Base-by-base conservation (phyloP, 1,140 invertebrate species). In the Conus betulinus region DNA sequence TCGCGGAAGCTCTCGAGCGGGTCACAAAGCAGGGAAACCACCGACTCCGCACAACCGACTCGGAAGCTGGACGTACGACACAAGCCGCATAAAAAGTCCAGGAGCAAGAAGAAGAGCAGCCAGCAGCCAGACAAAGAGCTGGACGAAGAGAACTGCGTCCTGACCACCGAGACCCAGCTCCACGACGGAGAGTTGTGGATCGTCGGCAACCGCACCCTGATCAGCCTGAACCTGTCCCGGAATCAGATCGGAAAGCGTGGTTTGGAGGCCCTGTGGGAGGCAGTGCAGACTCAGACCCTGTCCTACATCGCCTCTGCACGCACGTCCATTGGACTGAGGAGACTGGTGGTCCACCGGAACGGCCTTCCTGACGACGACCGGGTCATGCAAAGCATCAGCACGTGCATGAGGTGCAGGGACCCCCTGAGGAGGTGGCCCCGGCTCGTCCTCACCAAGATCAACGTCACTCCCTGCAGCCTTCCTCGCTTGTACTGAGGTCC, bases 231-330 rank as follows among this genome's bases (percentile, higher is more conserved):
- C 67, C 87, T 95, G n/a, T 91, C 91, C n/a, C 92, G 92, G 55
- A 95, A 95, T 90, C 67, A 92, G 13, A 92, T 95, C 79, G 91
- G 91, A 39, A 93, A 94, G 88, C 88, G 89, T 74, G 94, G 94
- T 23, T 93, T 92, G 15, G 51, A 89, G 51, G 91, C 91, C 87
- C 84, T 95, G 17, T 90, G 92, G 23, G 92, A 93, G 89, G 94
- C 82, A 0, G 23, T 84, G 23, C 23, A 84, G 55, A 1, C n/a
- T 23, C 82, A 84, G 57, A 27, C 20, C 17, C 5, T 17, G 55
- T 20, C 10, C 6, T 0, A 25, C 57, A 17, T 23, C n/a, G 17
- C 10, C n/a, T 57, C 6, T 63, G 8, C 17, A 2, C 23, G 27
- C 20, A 4, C 6, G n/a, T 8, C 53, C 82, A 7, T 7, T 13